Percentiles rank a stretch among this genome's conserved stretches.
Evolutionary conservation across 2,888 invertebrate genomes (phyloP).

Genomic region (Dascillus cervinus): DNA sequence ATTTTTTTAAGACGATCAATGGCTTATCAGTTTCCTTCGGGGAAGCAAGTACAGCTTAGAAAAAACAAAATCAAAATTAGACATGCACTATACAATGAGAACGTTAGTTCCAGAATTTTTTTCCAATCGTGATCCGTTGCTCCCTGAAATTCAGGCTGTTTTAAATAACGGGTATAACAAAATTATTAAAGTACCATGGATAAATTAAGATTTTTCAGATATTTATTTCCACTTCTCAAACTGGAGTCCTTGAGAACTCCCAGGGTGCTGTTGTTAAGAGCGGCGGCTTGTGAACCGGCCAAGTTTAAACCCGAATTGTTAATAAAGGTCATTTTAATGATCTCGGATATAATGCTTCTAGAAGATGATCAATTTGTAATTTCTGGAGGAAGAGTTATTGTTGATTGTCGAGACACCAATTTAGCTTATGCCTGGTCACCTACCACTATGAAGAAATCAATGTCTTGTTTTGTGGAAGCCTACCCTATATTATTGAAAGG

Average conservation of each 20-base stretch:
- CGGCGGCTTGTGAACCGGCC: not conserved
- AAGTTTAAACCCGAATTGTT: not conserved
- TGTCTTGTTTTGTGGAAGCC: no score
- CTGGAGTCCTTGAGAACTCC: no score
- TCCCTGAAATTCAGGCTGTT: conserved; percentile 25
- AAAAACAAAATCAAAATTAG: conserved; percentile 53
- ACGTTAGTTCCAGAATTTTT: conserved; percentile 48
- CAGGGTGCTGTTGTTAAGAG: not conserved
- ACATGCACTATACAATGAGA: conserved; percentile 49
- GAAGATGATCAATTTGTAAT: conserved; percentile 54
- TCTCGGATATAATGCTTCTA: conserved; percentile 50
- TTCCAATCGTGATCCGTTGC: conserved; percentile 32
- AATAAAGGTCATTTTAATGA: conserved; percentile 44
- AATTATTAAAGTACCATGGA: no score
- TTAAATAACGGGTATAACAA: conserved; percentile 38
- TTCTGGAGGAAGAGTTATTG: conserved; percentile 46
- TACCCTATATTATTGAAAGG: no score
- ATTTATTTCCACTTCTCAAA: no score
- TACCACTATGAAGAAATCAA: no score
- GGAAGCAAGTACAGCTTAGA: conserved; percentile 59
- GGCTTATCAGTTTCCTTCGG: conserved; percentile 47
- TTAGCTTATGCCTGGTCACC: not conserved
- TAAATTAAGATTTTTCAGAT: no score
- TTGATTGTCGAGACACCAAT: conserved; percentile 44
- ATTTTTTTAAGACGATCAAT: conserved; percentile 4